Conservation (phyloP, 2,888 invertebrate genomes). For the Agrochola lota region DNA sequence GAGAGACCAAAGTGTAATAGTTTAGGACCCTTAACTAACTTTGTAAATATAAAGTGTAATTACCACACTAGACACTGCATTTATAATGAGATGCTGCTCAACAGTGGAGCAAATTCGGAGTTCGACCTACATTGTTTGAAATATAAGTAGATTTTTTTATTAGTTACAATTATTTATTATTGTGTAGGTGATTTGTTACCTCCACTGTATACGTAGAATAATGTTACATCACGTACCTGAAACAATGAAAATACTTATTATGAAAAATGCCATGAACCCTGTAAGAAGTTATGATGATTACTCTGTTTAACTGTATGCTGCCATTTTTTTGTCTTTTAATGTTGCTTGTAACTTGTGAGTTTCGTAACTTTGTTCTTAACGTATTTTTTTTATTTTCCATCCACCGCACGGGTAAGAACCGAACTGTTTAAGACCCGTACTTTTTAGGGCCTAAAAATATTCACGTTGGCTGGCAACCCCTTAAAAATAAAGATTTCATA, state of each 20-base stretch:
- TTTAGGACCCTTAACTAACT: constrained; percentile 61
- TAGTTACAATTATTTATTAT: background rate
- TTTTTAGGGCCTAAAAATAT: too few relatives aligned
- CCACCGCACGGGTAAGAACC: background rate
- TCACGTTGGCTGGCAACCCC: too few relatives aligned
- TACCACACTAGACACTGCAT: constrained; percentile 51
- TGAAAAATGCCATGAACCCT: background rate
- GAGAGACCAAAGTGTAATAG: constrained; percentile 16
- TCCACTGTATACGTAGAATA: too few relatives aligned
- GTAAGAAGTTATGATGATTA: background rate
- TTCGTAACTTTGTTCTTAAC: background rate
- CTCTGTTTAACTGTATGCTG: background rate
- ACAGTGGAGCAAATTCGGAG: constrained; percentile 16
- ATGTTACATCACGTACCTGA: too few relatives aligned
- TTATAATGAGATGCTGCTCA: constrained; percentile 51
- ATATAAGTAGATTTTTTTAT: background rate
- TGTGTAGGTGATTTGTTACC: too few relatives aligned
- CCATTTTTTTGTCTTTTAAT: too few relatives aligned
- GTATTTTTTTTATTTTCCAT: background rate
- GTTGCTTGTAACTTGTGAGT: too few relatives aligned
- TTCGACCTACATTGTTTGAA: constrained; percentile 9
- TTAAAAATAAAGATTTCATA: too few relatives aligned
- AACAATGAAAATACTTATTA: background rate
- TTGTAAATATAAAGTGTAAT: constrained; percentile 65
- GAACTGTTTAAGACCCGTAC: background rate